These are phyloP conservation scores for Desmodus rotundus DNA, from an alignment of 2,113 vertebrate species.

Conservation along the genomic window DNA sequence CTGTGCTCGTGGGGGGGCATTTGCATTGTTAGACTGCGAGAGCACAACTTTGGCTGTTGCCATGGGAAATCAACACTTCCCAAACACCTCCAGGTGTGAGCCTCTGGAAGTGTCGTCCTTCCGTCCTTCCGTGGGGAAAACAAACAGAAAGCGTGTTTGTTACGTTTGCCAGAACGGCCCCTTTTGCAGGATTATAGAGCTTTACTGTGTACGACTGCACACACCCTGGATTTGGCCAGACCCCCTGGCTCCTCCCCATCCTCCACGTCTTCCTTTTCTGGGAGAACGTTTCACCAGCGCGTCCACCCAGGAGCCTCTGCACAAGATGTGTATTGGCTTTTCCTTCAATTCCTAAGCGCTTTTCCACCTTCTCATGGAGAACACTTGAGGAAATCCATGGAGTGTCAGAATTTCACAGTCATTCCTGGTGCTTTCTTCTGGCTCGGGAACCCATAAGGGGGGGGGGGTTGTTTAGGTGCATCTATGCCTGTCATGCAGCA, in stretches of 20 bases:
- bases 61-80: not conserved
- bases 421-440: not conserved
- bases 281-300: not conserved
- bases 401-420: not conserved
- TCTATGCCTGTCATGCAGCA: not conserved
- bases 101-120: not conserved
- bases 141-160: not conserved
- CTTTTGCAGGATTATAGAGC: not conserved
- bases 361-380: not conserved
- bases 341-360: not conserved
- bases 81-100: not conserved
- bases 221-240: not conserved
- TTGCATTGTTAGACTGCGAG: not conserved
- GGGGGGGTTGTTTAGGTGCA: not conserved
- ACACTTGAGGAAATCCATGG: not conserved
- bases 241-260: not conserved
- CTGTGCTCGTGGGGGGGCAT: not conserved
- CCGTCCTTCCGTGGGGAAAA: not conserved
- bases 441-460: not conserved
- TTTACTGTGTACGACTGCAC: not conserved
- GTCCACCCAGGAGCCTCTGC: not conserved
- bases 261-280: not conserved
- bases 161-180: not conserved
- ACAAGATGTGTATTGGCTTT: not conserved
- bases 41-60: not conserved